These are phyloP conservation scores for Rhinoraja longicauda DNA, from an alignment of 2,797 vertebrate species.

Conservation along the genomic window DNA sequence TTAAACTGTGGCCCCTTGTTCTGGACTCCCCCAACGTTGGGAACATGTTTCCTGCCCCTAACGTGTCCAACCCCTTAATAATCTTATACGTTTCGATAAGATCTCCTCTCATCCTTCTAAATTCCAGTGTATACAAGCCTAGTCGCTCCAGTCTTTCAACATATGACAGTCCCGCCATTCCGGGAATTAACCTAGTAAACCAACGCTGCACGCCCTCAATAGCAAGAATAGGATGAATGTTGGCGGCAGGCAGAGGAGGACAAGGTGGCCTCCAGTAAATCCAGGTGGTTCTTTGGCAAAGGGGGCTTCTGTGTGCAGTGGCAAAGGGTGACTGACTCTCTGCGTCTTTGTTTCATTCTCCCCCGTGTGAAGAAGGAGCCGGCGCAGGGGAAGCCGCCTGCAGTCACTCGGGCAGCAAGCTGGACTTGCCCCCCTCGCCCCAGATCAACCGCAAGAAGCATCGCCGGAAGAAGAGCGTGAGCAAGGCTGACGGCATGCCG, in stretches of 20 bases:
- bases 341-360: neutral
- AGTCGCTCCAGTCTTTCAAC: too few species aligned
- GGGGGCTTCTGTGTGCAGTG: neutral
- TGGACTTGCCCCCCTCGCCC: constrained; percentile 73
- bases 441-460: constrained; percentile 88
- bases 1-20: too few species aligned
- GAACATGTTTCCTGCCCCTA: too few species aligned
- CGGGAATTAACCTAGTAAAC: too few species aligned
- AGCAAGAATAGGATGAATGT: too few species aligned
- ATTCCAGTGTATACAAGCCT: too few species aligned
- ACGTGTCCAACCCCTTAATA: too few species aligned
- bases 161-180: too few species aligned
- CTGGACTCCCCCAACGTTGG: too few species aligned
- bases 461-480: constrained; percentile 83
- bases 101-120: too few species aligned
- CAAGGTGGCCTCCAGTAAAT: neutral
- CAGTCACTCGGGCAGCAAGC: constrained; percentile 57
- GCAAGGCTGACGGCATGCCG: constrained; percentile 76
- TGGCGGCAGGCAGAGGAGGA: neutral
- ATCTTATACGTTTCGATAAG: too few species aligned
- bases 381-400: constrained; percentile 69
- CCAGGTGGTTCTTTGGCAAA: neutral
- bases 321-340: neutral
- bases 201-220: too few species aligned
- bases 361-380: constrained; percentile 52